phyloP scores from a whole-genome alignment of 1,140 invertebrate species.

The Penaeus indicus region DNA sequence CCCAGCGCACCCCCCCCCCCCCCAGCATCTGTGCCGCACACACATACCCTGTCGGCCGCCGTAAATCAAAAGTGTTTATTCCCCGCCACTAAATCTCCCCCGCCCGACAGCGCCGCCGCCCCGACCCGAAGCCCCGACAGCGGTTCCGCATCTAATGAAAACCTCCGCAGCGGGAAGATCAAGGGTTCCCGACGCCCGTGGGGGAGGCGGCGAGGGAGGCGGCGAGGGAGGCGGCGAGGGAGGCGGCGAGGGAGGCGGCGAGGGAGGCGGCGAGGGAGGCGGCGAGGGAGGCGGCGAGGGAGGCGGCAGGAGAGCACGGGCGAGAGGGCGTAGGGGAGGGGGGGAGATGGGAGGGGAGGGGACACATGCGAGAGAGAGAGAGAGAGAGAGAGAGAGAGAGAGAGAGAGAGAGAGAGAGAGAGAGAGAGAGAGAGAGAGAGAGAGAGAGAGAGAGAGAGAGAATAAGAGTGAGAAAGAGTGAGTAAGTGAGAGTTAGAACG shows the following conservation, averaged over 20 bases:
- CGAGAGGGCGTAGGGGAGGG: too few relatives aligned
- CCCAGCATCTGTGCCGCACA: neutral
- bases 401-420: slow-evolving; percentile 36
- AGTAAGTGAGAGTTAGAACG: neutral
- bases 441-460: slow-evolving; percentile 15
- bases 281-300: too few relatives aligned
- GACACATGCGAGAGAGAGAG: neutral
- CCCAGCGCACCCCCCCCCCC: neutral
- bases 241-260: neutral
- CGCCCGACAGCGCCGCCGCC: neutral
- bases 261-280: neutral
- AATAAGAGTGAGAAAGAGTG: neutral
- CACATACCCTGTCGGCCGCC: slow-evolving; percentile 1
- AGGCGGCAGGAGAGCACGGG: too few relatives aligned
- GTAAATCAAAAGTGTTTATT: too few relatives aligned
- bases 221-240: too few relatives aligned
- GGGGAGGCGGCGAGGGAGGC: neutral
- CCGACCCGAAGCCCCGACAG: too few relatives aligned
- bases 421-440: slow-evolving; percentile 42
- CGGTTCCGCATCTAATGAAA: too few relatives aligned
- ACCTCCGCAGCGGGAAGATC: too few relatives aligned
- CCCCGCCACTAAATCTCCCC: neutral
- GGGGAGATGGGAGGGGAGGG: too few relatives aligned
- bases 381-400: slow-evolving; percentile 38
- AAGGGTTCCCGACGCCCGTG: neutral